Evolutionary conservation across 2,113 vertebrate species (phyloP).

Genomic region (Sebastes fasciatus): DNA sequence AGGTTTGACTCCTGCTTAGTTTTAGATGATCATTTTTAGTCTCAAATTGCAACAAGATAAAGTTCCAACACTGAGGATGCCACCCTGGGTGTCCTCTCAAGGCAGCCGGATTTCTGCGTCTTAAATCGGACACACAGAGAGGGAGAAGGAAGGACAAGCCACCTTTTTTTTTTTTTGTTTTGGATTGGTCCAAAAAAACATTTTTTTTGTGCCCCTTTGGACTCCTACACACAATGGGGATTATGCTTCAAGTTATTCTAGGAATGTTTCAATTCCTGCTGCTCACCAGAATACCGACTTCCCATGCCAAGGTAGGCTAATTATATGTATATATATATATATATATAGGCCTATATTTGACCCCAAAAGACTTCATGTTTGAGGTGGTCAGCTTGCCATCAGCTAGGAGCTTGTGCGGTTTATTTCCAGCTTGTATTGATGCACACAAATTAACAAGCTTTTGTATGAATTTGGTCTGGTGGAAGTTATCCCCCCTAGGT

Average conservation of each 20-base stretch:
- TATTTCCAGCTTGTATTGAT: not conserved
- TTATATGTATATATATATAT: too few species aligned
- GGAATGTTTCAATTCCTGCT: slow-evolving; percentile 89
- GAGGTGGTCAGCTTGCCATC: slow-evolving; percentile 15
- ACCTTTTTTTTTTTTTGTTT: slow-evolving; percentile 17
- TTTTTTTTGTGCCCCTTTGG: slow-evolving; percentile 64
- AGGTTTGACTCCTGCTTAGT: not conserved
- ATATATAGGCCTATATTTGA: slow-evolving; percentile 57
- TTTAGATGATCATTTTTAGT: not conserved
- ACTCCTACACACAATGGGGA: slow-evolving; percentile 85
- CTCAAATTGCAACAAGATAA: slow-evolving; percentile 42
- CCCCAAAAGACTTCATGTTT: slow-evolving; percentile 26
- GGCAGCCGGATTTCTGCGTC: slow-evolving; percentile 54
- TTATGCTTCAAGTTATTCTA: slow-evolving; percentile 88
- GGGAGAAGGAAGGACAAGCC: slow-evolving; percentile 32
- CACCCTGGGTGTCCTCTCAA: slow-evolving; percentile 62
- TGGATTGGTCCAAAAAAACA: slow-evolving; percentile 65
- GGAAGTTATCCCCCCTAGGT: slow-evolving; percentile 70
- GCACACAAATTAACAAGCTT: not conserved
- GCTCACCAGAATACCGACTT: slow-evolving; percentile 83
- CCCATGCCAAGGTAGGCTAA: slow-evolving; percentile 80
- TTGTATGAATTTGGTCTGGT: not conserved
- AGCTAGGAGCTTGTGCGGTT: not conserved
- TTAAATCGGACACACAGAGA: slow-evolving; percentile 50
- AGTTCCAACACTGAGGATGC: slow-evolving; percentile 66